Evolutionary conservation across 2,113 vertebrate genomes (phyloP), one percentile per base, ranked within the genome.

Genomic region (Sebastes fasciatus): DNA sequence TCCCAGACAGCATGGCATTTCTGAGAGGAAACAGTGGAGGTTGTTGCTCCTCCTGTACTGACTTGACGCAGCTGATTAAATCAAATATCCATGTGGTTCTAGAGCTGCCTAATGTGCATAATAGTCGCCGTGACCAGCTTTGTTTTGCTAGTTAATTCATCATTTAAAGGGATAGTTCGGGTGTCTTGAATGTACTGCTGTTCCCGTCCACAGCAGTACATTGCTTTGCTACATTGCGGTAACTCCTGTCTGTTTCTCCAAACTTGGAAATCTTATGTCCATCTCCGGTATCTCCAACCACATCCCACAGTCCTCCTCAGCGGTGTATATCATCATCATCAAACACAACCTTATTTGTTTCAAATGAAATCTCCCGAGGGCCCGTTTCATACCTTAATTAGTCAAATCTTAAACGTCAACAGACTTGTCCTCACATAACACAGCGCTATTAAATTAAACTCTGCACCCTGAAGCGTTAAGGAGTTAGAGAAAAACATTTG

Each of bases 381-480:
- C 23, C 48, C 0, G 19, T 46, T 74, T 42, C 81, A 26, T 46
- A 58, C 6, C 6, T 13, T 66, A 76, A 79, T 79, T 26, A 75
- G 76, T 23, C 2, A 19, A 55, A 8, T 34, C 11, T 52, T 74
- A 23, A 26, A 8, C 26, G 70, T 60, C 66, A 51, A 63, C n/a
- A 48, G 67, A 60, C 55, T 21, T 80, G 61, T 76, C 23, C 42
- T 80, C 10, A 52, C 49, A 40, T 26, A 43, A 76, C 76, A 60
- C 23, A 8, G 4, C 4, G 12, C 54, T 71, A 16, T 85, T 48
- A 76, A 66, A 65, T 34, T 34, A 43, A 46, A 51, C 34, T 12
- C 51, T 3, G 10, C 16, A 14, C n/a, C 49, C 68, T 65, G 5
- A 68, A 77, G 55, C 21, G 1, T 66, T 46, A 2, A 11, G 5